Conservation (phyloP, 2,113 vertebrate genomes). For the Tupaia chinensis region DNA sequence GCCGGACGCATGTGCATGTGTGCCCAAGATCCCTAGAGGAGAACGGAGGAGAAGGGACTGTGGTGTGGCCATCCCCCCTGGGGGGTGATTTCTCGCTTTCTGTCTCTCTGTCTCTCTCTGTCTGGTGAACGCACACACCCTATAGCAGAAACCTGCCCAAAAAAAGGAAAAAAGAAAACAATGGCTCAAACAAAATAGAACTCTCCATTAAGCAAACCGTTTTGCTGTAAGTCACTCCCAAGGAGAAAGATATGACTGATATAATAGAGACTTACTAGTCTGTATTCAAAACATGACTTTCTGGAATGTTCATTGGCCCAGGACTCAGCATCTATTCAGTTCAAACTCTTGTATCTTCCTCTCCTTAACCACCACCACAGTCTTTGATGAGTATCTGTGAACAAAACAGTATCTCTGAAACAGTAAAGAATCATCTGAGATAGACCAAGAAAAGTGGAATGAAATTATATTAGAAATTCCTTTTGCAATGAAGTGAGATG, state of each 20-base stretch:
- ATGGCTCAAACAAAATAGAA: background rate
- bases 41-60: too few relatives aligned
- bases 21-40: too few relatives aligned
- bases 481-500: background rate
- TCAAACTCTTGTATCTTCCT: background rate
- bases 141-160: too few relatives aligned
- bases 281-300: background rate
- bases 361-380: background rate
- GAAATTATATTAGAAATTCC: background rate
- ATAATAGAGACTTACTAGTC: background rate
- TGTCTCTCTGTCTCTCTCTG: too few relatives aligned
- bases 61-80: too few relatives aligned
- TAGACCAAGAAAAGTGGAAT: background rate
- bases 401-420: background rate
- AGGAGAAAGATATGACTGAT: background rate
- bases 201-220: background rate
- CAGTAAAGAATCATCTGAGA: background rate
- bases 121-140: too few relatives aligned
- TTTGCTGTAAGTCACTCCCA: background rate
- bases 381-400: background rate
- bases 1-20: too few relatives aligned
- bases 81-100: too few relatives aligned
- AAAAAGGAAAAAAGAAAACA: too few relatives aligned
- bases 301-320: background rate
- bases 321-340: background rate